Evolutionary conservation across 2,113 vertebrate species (phyloP), one percentile per base, ranked within the genome.

Genomic region (Thunnus maccoyii): DNA sequence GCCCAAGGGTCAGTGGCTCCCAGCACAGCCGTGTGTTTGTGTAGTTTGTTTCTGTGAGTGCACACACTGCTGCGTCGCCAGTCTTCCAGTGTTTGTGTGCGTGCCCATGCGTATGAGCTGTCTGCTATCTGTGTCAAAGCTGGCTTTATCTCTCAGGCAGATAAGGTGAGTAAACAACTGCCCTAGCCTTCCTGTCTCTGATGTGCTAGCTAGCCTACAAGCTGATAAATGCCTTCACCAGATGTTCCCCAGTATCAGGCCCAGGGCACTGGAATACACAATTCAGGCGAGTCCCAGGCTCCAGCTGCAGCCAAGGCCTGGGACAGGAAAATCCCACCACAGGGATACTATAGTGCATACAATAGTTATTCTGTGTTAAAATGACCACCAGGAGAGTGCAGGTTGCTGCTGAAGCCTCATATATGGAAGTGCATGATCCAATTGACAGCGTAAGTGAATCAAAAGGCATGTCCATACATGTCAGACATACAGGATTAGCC

Each of bases 161-260:
- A 93, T 91, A 92, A 93, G 90, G 85, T 85, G 86, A 89, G 88
- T 87, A 91, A 94, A 93, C 89, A 92, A 83, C 76, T 57, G 69
- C 77, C 78, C 79, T 16, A 41, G 63, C 74, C 86, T 71, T 79
- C 78, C 80, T 36, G 64, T 74, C 72, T 69, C 32, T 70, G 81
- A 83, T 84, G 76, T 51, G 76, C 63, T 41, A 60, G 70, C 56
- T 67, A 71, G 80, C 58, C 69, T 20, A 52, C 63, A 50, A 22
- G 61, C 69, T 78, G 82, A 79, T 75, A 76, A 79, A 84, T 27
- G 61, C 57, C 56, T 66, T n/a, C 60, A 25, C 22, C 78, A 80
- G 14, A 66, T 85, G 68, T 47, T 75, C 52, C 75, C 68, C 18
- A 7, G 66, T 18, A 15, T 66, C 41, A 0, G 65, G 58, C 20